Conservation (phyloP, 2,113 vertebrate species). For the Rhombomys opimus region DNA sequence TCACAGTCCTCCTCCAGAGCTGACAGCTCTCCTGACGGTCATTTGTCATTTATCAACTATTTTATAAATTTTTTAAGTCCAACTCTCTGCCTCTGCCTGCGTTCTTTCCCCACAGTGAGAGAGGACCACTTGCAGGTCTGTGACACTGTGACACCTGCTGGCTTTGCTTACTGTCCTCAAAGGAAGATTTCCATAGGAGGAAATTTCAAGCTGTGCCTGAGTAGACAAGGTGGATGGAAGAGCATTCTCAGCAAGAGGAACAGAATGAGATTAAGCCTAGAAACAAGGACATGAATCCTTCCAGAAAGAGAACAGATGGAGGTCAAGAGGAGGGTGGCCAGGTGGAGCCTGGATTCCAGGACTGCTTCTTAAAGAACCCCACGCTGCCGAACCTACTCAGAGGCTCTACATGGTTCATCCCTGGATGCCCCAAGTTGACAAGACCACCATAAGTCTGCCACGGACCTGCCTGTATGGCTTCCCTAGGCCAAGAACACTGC, state of each 20-base stretch:
- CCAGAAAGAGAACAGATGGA: not conserved
- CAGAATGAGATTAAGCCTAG: not conserved
- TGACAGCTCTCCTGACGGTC: no score
- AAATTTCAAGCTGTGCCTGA: not conserved
- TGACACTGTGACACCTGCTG: not conserved
- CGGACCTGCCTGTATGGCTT: not conserved
- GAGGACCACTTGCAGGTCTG: no score
- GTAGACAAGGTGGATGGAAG: not conserved
- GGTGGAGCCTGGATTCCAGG: not conserved
- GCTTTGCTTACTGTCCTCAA: not conserved
- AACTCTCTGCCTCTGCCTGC: no score
- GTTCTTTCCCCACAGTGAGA: not conserved
- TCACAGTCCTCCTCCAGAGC: not conserved
- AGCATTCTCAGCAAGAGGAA: not conserved
- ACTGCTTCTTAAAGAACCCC: not conserved
- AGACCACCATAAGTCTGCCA: not conserved
- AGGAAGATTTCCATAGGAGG: not conserved
- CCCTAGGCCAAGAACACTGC: not conserved
- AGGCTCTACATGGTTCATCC: accelerated
- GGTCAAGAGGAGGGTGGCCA: not conserved
- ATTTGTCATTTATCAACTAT: not conserved
- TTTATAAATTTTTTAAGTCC: not conserved
- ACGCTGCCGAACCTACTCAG: no score
- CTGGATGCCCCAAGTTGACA: not conserved
- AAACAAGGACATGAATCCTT: not conserved